phyloP scores from a whole-genome alignment of 2,113 vertebrate genomes.

The Cyphomyrus plagiostoma region DNA sequence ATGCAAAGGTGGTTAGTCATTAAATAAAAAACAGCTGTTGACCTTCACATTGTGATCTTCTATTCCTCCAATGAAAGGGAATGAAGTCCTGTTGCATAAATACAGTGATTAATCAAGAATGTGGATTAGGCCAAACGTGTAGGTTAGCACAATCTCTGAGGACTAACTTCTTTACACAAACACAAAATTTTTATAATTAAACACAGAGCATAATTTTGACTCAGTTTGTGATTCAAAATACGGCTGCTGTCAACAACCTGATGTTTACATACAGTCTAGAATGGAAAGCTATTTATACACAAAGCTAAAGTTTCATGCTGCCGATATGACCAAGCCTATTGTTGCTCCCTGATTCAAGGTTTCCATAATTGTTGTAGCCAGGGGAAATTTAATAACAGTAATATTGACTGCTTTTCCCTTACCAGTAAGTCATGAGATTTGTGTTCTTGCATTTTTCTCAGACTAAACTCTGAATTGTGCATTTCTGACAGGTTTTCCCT shows the following conservation, averaged over 20 bases:
- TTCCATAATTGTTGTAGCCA: not conserved
- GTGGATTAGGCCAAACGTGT: not conserved
- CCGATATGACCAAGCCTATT: not conserved
- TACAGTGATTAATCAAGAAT: not conserved
- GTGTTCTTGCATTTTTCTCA: constrained; percentile 9
- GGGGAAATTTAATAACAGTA: not conserved
- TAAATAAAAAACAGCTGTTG: not conserved
- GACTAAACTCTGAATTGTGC: not conserved
- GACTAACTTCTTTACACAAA: not conserved
- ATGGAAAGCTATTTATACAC: not conserved
- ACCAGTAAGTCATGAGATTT: not conserved
- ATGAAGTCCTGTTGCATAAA: not conserved
- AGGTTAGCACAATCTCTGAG: not conserved
- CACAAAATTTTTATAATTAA: not conserved
- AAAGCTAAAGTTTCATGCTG: not conserved
- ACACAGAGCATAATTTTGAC: not conserved
- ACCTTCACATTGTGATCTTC: not conserved
- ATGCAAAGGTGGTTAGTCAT: not conserved
- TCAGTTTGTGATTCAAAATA: not conserved
- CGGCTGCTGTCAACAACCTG: not conserved
- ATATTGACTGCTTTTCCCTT: not conserved
- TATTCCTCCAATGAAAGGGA: not conserved
- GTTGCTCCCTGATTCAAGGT: not conserved
- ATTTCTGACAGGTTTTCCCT: constrained; percentile 3
- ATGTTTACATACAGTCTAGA: not conserved